phyloP scores from a whole-genome alignment of 2,113 vertebrate genomes.

The Serinus canaria region DNA sequence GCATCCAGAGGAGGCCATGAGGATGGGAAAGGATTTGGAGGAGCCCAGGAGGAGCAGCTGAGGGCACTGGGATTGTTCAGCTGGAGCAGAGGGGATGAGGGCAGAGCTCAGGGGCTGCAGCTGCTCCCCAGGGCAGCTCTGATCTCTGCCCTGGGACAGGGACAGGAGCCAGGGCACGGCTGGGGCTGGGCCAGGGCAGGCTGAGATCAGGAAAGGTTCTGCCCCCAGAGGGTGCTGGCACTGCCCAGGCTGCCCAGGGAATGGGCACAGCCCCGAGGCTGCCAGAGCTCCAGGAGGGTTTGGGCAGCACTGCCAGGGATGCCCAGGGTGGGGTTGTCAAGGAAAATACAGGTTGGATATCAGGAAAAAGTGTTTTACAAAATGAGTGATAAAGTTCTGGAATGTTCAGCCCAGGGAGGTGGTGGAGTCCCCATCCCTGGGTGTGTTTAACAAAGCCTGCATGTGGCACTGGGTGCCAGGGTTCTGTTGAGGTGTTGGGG shows the following conservation, averaged over 20 bases:
- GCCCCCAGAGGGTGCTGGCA: not conserved
- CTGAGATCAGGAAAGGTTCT: not conserved
- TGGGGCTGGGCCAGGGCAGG: not conserved
- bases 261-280: not conserved
- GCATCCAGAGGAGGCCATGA: too few relatives aligned
- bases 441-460: too few relatives aligned
- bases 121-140: not conserved
- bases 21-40: too few relatives aligned
- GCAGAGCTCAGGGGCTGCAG: not conserved
- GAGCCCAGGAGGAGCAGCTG: too few relatives aligned
- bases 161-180: rapidly evolving
- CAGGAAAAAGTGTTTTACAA: too few relatives aligned
- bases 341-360: too few relatives aligned
- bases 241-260: not conserved
- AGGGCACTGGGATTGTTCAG: not conserved
- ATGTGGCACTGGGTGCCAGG: too few relatives aligned
- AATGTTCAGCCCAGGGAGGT: too few relatives aligned
- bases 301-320: not conserved
- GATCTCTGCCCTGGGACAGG: not conserved
- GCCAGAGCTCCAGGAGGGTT: not conserved
- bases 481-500: too few relatives aligned
- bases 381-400: too few relatives aligned
- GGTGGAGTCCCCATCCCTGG: too few relatives aligned
- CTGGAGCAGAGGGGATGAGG: not conserved
- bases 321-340: not conserved